A percentile compares a stretch with the other conserved stretches of the same genome.
Conservation (phyloP, 1,140 invertebrate species). For the Pseudomyrmex gracilis region DNA sequence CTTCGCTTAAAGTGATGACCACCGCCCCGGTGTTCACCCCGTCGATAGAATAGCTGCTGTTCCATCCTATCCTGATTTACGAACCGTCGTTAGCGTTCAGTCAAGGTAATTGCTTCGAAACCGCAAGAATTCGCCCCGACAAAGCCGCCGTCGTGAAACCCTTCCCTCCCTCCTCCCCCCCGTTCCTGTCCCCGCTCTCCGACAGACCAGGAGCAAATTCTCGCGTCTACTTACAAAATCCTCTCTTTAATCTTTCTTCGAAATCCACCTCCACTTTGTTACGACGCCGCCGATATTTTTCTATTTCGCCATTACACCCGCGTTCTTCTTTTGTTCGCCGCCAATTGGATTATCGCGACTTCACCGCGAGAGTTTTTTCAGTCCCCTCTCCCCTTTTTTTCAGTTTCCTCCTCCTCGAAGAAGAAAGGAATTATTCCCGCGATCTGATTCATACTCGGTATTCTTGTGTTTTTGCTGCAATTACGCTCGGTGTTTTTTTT, state of each 20-base stretch:
- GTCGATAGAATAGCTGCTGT: conserved; percentile 26
- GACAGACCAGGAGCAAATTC: conserved; percentile 53
- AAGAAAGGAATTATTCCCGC: conserved; percentile 11
- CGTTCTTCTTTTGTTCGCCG: conserved; percentile 26
- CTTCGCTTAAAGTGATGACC: background rate
- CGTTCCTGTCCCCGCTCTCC: too few relatives aligned
- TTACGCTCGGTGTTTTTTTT: background rate
- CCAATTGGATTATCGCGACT: conserved; percentile 54
- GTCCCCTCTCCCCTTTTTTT: background rate
- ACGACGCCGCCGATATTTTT: conserved; percentile 57
- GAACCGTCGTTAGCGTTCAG: conserved; percentile 55
- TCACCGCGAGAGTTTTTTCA: conserved; percentile 15
- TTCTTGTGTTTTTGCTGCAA: background rate
- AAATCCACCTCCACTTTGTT: conserved; percentile 44
- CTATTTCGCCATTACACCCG: conserved; percentile 46
- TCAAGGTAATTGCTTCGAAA: conserved; percentile 63
- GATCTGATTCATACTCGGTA: background rate
- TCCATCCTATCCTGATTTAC: conserved; percentile 55
- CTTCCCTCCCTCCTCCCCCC: background rate
- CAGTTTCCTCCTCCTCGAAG: background rate
- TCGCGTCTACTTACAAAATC: conserved; percentile 63
- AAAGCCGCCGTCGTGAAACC: conserved; percentile 48
- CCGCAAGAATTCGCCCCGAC: conserved; percentile 56
- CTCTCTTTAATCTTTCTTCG: conserved; percentile 67
- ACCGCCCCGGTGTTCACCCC: background rate